These are phyloP conservation scores for Malacoctenus gilli DNA, from an alignment of 2,797 vertebrate species.

Conservation along the genomic window DNA sequence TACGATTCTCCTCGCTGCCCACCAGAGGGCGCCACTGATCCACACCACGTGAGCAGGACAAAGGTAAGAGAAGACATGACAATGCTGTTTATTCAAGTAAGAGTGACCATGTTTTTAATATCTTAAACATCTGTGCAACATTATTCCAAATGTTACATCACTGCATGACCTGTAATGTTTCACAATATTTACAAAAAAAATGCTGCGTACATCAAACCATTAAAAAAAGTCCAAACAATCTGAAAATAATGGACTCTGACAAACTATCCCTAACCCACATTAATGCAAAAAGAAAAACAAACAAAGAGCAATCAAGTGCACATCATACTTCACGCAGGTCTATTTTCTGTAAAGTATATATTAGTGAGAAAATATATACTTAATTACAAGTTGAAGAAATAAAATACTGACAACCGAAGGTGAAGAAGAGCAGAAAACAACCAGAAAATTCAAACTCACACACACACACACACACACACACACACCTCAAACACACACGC, in stretches of 20 bases:
- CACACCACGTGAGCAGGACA: too few species aligned
- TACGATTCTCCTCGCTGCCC: too few species aligned
- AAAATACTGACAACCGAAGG: constrained; percentile 77
- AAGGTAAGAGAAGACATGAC: too few species aligned
- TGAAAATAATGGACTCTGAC: constrained; percentile 84
- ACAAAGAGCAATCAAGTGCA: constrained; percentile 81
- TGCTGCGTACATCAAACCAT: constrained; percentile 90
- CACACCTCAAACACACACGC: constrained; percentile 63
- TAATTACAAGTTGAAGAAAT: constrained; percentile 72
- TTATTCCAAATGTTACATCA: constrained; percentile 95
- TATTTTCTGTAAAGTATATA: constrained; percentile 87
- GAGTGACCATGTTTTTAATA: constrained; percentile 96
- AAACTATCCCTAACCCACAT: constrained; percentile 87
- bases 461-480: constrained; percentile 63
- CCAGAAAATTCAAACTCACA: constrained; percentile 66
- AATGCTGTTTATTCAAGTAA: constrained; percentile 85
- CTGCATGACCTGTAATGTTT: constrained; percentile 94
- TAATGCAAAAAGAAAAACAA: constrained; percentile 77
- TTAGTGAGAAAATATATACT: constrained; percentile 84
- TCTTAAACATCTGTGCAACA: constrained; percentile 95
- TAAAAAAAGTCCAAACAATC: constrained; percentile 78
- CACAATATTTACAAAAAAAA: constrained; percentile 97
- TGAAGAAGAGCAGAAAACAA: too few species aligned
- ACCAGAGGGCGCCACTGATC: too few species aligned
- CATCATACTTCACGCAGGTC: constrained; percentile 85